Base-by-base conservation (phyloP, 2,888 invertebrate species). In the Aleiodes leptofemur region DNA sequence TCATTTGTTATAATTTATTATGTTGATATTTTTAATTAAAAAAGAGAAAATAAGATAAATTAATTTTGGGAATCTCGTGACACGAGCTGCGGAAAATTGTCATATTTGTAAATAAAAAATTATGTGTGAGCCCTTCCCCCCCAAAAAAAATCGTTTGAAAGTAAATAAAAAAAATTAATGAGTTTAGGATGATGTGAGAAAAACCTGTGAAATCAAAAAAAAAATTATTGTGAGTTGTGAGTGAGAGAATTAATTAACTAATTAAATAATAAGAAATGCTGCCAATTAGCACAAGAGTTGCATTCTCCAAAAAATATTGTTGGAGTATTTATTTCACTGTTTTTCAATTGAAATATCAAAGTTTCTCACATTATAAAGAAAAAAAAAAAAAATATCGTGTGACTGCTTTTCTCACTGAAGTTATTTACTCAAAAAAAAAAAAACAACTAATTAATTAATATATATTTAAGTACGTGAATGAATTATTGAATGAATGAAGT, bases 211-310 rank as follows among this genome's bases (percentile, higher is more conserved):
- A 69, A 69, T 74, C 61, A 69, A 69, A 66, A 43, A 43, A 43
- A 43, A 43, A 3, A 43, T 53, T 69, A 11, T 50, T 31, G 50
- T 71, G 57, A 71, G 48, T 29, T n/a, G 51, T 57, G 50, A 34
- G 34, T 66, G 34, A 57, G 29, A 68, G 43, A 59, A 53, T 51
- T 70, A 13, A 61, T 29, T 13, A 34, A 69, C 31, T 59, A 23
- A 61, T 23, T 48, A 59, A 23, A 29, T 43, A 68, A 57, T 73
- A 53, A 51, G 57, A 69, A 43, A 57, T 61, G 74, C 74, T 69
- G 74, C 74, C 74, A 70, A 69, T 74, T 74, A 74, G 70, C 53
- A 61, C 38, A 69, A 34, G 69, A 16, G 14, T 43, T 70, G 70
- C 48, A 70, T 69, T 53, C 34, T 53, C 57, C 34, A 8, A 56